These are phyloP conservation scores for Tichodroma muraria DNA, from an alignment of 2,113 vertebrate species.

Conservation along the genomic window DNA sequence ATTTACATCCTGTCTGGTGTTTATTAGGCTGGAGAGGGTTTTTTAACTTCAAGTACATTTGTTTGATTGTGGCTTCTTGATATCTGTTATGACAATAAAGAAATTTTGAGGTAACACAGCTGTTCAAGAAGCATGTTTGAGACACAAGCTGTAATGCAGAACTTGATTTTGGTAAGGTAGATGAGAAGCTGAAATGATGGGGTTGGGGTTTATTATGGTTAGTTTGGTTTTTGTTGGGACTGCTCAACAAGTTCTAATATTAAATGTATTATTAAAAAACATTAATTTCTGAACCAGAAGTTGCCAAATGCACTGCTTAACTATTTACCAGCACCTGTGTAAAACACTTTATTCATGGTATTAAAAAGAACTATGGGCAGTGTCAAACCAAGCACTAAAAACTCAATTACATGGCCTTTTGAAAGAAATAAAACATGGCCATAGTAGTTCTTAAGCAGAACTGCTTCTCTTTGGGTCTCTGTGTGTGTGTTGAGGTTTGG, in stretches of 20 bases:
- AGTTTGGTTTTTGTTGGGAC: neutral
- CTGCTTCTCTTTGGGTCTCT: neutral
- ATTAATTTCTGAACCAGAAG: neutral
- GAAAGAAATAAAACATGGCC: neutral
- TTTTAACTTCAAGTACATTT: neutral
- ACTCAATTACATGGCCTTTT: neutral
- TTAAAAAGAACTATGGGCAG: neutral
- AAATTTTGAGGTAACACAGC: neutral
- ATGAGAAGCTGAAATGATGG: neutral
- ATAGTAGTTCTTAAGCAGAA: neutral
- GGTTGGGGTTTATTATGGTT: neutral
- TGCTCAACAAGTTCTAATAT: neutral
- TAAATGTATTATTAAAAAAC: neutral
- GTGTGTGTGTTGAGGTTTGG: neutral
- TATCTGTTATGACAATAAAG: neutral
- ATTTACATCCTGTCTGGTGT: neutral
- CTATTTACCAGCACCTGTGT: neutral
- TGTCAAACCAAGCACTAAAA: neutral
- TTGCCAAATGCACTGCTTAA: neutral
- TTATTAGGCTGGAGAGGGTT: neutral
- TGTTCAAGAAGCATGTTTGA: neutral
- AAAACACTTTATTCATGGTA: neutral
- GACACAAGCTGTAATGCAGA: neutral
- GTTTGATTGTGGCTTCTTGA: neutral
- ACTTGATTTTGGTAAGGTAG: neutral